A percentile compares a stretch with the other conserved stretches of the same genome.
Conservation (phyloP, 2,113 vertebrate species). For the Brevimyrus niger region DNA sequence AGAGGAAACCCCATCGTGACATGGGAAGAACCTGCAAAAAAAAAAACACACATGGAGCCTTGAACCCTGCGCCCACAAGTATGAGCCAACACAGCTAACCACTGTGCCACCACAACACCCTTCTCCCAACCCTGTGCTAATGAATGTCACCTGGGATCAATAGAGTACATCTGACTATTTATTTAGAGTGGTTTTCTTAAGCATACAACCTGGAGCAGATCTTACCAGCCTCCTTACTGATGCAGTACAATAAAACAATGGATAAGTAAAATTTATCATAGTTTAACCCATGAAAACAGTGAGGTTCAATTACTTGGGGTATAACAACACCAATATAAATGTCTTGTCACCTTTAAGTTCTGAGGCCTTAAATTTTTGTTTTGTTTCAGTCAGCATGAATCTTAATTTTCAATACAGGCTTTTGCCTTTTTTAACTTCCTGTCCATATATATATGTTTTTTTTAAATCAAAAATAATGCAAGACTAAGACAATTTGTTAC, state of each 20-base stretch:
- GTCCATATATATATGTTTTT: background rate
- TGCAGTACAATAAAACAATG: background rate
- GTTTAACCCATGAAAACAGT: background rate
- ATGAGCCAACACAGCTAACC: background rate
- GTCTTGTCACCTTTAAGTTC: background rate
- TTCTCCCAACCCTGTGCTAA: background rate
- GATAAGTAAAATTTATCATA: background rate
- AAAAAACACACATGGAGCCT: background rate
- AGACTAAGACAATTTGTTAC: background rate
- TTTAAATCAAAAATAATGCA: background rate
- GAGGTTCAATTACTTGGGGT: background rate
- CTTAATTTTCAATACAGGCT: background rate
- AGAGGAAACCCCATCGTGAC: background rate
- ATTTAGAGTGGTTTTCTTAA: background rate
- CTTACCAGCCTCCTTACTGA: background rate
- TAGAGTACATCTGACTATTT: background rate
- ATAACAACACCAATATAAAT: background rate
- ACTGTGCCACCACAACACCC: background rate
- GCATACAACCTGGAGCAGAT: background rate
- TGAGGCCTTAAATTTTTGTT: background rate
- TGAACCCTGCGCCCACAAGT: background rate
- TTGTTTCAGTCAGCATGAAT: no score
- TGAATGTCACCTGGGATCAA: background rate
- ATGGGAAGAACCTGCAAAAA: background rate
- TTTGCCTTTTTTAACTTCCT: background rate